Evolutionary conservation across 2,888 invertebrate species (phyloP).

Genomic region (Myopa tessellatipennis): DNA sequence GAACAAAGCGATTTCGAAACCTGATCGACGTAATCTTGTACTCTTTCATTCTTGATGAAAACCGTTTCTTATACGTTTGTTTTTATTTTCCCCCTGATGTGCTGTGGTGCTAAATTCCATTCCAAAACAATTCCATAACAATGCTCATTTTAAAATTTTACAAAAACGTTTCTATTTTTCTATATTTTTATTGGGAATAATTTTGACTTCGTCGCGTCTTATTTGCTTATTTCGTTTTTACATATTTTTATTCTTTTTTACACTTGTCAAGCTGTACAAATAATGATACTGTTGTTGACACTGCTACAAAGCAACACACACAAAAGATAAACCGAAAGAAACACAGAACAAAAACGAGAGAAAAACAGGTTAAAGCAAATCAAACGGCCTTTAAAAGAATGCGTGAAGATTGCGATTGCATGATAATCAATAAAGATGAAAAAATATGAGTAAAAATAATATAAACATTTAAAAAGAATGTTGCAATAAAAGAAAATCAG

Average conservation of each 20-base stretch:
- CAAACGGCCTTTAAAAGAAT: conserved; percentile 24
- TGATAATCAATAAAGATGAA: conserved; percentile 16
- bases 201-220: not conserved
- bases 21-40: no score
- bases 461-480: not conserved
- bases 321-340: not conserved
- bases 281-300: not conserved
- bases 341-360: not conserved
- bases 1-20: no score
- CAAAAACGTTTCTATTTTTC: not conserved
- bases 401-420: conserved; percentile 26
- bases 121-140: not conserved
- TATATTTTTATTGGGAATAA: not conserved
- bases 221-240: not conserved
- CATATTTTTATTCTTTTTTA: not conserved
- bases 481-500: not conserved
- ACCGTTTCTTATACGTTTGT: no score
- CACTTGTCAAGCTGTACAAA: conserved; percentile 12
- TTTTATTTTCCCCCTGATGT: no score
- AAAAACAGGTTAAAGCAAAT: not conserved
- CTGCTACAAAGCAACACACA: not conserved
- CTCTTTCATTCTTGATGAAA: not conserved
- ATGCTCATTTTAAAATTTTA: not conserved
- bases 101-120: no score
- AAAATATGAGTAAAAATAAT: not conserved